Evolutionary conservation across 2,888 invertebrate genomes (phyloP), one percentile per base, ranked within the genome.

Genomic region (Chalcosyrphus nemorum): DNA sequence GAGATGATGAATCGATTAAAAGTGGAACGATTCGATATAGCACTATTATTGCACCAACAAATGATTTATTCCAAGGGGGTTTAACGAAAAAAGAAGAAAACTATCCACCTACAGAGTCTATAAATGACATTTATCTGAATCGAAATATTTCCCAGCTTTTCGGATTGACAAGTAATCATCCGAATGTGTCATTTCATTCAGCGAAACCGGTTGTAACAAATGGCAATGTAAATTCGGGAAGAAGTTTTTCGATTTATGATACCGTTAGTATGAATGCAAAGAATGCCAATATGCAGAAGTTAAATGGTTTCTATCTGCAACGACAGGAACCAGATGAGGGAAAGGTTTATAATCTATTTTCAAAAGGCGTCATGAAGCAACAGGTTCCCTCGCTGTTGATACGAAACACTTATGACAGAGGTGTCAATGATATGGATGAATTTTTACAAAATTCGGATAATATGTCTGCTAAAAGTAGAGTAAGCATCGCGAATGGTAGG

Each of bases 111-210:
- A 87, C 87, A 1, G 91, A 90, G 81, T 88, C 90, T 6, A 89
- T 91, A 57, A 91, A 90, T 75, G 91, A 91, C 68, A 91, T 90
- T 21, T 90, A 89, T 71, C 56, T 90, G n/a, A 90, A 90, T 81
- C 90, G 90, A 17, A 91, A 90, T 68, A 88, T 90, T 66, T 87
- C 90, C 5, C 90, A 91, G 68, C 86, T 91, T 9, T 89, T 91
- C 38, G 90, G 90, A 0, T 29, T 91, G 43, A 88, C 61, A 32
- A 76, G 77, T 15, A 61, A 88, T 54, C 91, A 89, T 45, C 90
- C 90, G 5, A 89, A 90, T 86, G 89, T 89, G 59, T 89, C 89
- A 61, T 89, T 88, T 61, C 89, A 88, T 77, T 88, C 80, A 2
- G 63, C 78, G 1, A 84, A 84, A 17, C 59, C 80, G 11, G 45